These are phyloP conservation scores for Watsonalla binaria DNA, from an alignment of 2,888 invertebrate species.

Conservation along the genomic window DNA sequence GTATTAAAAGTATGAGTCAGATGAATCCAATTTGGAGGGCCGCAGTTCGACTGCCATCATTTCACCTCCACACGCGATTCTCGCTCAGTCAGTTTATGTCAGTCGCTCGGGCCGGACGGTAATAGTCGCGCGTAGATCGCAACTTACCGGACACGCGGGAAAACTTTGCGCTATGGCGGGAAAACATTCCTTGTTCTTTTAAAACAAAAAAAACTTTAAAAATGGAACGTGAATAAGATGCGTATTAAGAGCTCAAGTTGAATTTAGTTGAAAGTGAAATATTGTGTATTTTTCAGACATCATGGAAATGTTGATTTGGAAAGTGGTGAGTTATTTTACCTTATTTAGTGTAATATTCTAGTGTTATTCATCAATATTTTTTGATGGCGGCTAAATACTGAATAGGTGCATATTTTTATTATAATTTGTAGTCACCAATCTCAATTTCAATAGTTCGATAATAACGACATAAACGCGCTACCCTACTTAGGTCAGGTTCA, in stretches of 20 bases:
- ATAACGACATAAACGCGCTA: not conserved
- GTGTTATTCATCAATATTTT: not conserved
- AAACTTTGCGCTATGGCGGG: slow-evolving; percentile 65
- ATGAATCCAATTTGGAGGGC: not conserved
- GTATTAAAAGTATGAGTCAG: not conserved
- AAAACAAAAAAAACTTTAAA: slow-evolving; percentile 8
- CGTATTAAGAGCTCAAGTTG: slow-evolving; percentile 16
- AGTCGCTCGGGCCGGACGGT: slow-evolving; percentile 28
- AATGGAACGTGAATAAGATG: not conserved
- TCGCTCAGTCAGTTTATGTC: slow-evolving; percentile 38
- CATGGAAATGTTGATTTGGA: slow-evolving; percentile 46
- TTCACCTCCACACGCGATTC: not conserved
- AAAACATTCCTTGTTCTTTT: slow-evolving; percentile 29
- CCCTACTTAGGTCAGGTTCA: too few species aligned
- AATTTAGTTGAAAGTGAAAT: slow-evolving; percentile 21
- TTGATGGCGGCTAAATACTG: too few species aligned
- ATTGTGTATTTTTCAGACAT: slow-evolving; percentile 24
- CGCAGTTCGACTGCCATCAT: slow-evolving; percentile 2
- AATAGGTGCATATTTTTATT: too few species aligned
- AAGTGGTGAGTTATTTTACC: slow-evolving; percentile 32
- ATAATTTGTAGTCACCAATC: too few species aligned
- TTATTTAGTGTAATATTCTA: not conserved
- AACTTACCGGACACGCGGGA: slow-evolving; percentile 42
- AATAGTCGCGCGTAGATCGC: slow-evolving; percentile 34
- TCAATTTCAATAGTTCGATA: not conserved